These are phyloP conservation scores for Ibidorhyncha struthersii DNA, from an alignment of 2,113 vertebrate species.

Conservation along the genomic window DNA sequence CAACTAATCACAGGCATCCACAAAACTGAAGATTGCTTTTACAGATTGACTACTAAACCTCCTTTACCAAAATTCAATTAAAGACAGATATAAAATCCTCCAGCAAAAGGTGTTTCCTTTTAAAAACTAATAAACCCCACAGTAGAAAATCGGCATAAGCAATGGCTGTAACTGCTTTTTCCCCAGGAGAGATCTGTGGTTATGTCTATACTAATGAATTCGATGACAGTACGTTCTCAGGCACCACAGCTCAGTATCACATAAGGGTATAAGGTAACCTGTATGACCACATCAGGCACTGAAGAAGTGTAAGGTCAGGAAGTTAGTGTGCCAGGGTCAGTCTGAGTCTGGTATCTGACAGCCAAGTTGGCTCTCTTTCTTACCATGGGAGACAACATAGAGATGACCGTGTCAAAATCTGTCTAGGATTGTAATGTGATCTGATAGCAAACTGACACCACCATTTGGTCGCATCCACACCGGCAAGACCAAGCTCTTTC, in stretches of 20 bases:
- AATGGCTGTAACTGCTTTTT: not conserved
- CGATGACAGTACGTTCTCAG: not conserved
- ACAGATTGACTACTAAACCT: not conserved
- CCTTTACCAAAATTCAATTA: not conserved
- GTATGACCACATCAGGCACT: not conserved
- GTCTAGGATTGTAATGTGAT: constrained; percentile 23
- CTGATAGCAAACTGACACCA: not conserved
- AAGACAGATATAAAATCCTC: not conserved
- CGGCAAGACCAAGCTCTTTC: not conserved
- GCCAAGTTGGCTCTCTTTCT: not conserved
- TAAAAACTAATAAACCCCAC: not conserved
- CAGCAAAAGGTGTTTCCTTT: not conserved
- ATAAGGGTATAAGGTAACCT: not conserved
- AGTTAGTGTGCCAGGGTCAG: not conserved
- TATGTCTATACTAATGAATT: not conserved
- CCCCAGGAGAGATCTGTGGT: not conserved
- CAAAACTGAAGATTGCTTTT: not conserved
- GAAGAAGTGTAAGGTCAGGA: not conserved
- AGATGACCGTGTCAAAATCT: not conserved
- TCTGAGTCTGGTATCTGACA: not conserved
- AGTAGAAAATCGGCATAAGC: not conserved
- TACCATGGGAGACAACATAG: not conserved
- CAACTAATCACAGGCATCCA: not conserved
- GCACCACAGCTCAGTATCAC: not conserved
- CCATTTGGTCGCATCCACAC: not conserved